A percentile compares a stretch with the other conserved stretches of the same genome.
Conservation (phyloP, 1,140 invertebrate genomes). For the Triops longicaudatus region DNA sequence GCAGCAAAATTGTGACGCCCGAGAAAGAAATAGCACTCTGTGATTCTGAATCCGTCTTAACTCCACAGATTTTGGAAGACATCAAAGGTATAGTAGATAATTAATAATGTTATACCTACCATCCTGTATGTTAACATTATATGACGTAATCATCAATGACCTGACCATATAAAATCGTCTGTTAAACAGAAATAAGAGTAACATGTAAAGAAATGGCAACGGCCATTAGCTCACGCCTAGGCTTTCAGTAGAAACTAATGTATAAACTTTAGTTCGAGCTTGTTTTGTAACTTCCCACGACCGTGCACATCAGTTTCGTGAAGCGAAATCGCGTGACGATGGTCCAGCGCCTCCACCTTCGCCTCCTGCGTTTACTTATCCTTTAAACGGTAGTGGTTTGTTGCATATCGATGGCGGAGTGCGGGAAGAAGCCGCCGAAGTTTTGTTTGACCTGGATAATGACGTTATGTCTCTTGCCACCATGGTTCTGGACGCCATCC, state of each 20-base stretch:
- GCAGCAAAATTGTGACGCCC: constrained; percentile 2
- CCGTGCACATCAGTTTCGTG: constrained; percentile 52
- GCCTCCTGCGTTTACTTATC: constrained; percentile 60
- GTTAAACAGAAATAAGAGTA: too few species aligned
- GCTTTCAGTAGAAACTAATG: too few species aligned
- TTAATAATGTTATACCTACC: too few species aligned
- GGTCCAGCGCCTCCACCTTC: constrained; percentile 38
- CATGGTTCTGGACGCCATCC: constrained; percentile 71
- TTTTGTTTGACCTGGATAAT: constrained; percentile 73
- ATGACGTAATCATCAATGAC: too few species aligned
- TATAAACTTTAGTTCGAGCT: constrained; percentile 49
- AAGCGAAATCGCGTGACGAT: constrained; percentile 38
- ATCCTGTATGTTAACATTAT: too few species aligned
- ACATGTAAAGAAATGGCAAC: too few species aligned
- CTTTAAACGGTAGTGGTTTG: constrained; percentile 51
- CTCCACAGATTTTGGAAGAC: constrained; percentile 43
- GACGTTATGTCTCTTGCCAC: constrained; percentile 73
- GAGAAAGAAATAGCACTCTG: constrained; percentile 16
- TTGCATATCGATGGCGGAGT: constrained; percentile 56
- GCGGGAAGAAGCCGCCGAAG: constrained; percentile 69
- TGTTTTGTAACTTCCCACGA: constrained; percentile 75
- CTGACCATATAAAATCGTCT: too few species aligned
- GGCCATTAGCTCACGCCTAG: too few species aligned
- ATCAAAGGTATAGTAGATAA: constrained; percentile 42
- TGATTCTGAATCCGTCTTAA: constrained; percentile 19